A percentile compares a stretch with the other conserved stretches of the same genome.
These are phyloP conservation scores for Anseranas semipalmata DNA, from an alignment of 2,113 vertebrate species.

Conservation along the genomic window DNA sequence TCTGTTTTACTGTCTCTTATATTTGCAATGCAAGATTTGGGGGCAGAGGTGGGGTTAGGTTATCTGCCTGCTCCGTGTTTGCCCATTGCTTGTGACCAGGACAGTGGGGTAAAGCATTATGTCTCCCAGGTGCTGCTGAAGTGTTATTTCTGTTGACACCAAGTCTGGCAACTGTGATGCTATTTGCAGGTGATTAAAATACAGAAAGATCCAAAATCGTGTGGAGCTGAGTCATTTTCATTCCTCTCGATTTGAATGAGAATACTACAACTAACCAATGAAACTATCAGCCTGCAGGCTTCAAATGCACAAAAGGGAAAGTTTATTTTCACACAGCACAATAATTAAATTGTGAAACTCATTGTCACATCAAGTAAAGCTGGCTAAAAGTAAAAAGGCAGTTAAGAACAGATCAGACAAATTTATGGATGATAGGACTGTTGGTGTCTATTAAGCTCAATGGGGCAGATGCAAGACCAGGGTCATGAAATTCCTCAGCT, in stretches of 20 bases:
- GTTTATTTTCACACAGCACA: background rate
- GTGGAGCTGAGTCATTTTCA: background rate
- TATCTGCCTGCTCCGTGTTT: background rate
- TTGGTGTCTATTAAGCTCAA: background rate
- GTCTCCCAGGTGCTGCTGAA: background rate
- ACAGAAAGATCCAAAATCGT: background rate
- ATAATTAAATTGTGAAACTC: background rate
- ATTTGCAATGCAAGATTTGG: background rate
- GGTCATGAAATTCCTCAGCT: background rate
- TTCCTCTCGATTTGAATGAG: conserved; percentile 4
- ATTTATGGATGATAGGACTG: background rate
- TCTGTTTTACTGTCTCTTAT: background rate
- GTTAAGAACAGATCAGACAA: background rate
- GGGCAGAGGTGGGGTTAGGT: background rate
- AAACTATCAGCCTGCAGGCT: background rate
- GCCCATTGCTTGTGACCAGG: background rate
- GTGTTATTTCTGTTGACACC: background rate
- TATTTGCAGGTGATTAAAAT: background rate
- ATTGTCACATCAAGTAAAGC: background rate
- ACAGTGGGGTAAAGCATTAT: background rate
- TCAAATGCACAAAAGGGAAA: background rate
- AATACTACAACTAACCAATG: background rate
- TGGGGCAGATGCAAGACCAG: background rate
- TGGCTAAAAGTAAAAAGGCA: background rate
- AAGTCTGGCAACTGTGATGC: background rate